phyloP scores from a whole-genome alignment of 2,113 vertebrate genomes.

The Coptodon rendalli region DNA sequence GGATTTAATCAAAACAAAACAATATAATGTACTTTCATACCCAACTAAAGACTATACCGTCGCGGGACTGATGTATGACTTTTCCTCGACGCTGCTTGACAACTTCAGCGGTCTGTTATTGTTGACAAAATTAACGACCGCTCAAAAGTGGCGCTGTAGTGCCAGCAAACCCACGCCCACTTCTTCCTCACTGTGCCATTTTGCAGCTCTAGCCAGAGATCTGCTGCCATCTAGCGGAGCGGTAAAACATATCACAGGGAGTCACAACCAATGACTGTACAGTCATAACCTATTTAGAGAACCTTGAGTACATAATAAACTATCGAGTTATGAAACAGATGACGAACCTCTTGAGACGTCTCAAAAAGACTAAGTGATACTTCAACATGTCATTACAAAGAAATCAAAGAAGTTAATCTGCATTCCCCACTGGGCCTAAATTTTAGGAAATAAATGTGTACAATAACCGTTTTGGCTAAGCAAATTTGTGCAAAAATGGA shows the following conservation, averaged over 20 bases:
- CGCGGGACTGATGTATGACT: background rate
- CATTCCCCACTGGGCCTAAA: background rate
- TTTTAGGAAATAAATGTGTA: background rate
- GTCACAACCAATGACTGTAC: background rate
- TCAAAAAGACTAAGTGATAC: background rate
- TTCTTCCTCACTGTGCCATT: background rate
- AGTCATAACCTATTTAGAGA: background rate
- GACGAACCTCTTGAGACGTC: background rate
- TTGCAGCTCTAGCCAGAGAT: no score
- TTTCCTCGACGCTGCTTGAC: background rate
- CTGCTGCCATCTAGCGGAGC: constrained; percentile 15
- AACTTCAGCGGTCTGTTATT: background rate
- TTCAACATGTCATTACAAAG: background rate
- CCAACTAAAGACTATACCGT: background rate
- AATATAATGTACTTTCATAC: background rate
- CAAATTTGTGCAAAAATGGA: background rate
- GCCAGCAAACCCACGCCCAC: background rate
- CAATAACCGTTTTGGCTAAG: background rate
- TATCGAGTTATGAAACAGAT: background rate
- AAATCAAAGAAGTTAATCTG: background rate
- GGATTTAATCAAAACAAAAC: background rate
- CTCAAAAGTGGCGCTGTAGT: constrained; percentile 59
- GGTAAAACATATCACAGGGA: background rate
- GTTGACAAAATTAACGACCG: background rate
- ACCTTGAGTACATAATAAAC: background rate